Evolutionary conservation across 2,113 vertebrate species (phyloP).

Genomic region (Tympanuchus pallidicinctus): DNA sequence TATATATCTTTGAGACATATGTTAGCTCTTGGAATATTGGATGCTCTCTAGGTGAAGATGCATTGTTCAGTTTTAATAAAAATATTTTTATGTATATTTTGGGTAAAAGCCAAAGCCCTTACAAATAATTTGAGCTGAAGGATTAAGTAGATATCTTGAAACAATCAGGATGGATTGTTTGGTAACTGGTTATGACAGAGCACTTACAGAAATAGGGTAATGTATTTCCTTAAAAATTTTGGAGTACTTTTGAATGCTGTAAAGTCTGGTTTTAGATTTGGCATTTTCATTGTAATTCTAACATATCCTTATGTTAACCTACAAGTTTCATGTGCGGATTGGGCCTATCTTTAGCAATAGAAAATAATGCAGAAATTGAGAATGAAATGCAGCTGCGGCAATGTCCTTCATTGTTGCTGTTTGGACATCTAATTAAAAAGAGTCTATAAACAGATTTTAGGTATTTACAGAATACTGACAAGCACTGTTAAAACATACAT

Average conservation of each 20-base stretch:
- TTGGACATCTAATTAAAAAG: background rate
- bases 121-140: slow-evolving; percentile 40
- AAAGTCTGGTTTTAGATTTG: background rate
- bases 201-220: background rate
- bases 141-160: slow-evolving; percentile 42
- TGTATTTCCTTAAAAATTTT: background rate
- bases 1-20: slow-evolving; percentile 54
- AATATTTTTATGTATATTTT: slow-evolving; percentile 62
- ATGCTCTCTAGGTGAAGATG: slow-evolving; percentile 55
- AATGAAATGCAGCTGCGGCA: slow-evolving; percentile 3
- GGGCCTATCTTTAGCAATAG: background rate
- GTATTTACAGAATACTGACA: background rate
- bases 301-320: background rate
- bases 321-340: background rate
- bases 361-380: background rate
- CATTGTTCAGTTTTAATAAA: slow-evolving; percentile 47
- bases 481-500: background rate
- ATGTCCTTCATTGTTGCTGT: background rate
- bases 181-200: slow-evolving; percentile 17
- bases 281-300: too few species aligned
- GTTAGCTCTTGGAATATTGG: slow-evolving; percentile 55
- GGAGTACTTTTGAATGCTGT: background rate
- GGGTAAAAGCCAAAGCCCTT: slow-evolving; percentile 35
- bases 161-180: slow-evolving; percentile 33
- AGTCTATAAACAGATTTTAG: background rate